Conservation (phyloP, 2,888 invertebrate species). For the Calliopum simillimum region DNA sequence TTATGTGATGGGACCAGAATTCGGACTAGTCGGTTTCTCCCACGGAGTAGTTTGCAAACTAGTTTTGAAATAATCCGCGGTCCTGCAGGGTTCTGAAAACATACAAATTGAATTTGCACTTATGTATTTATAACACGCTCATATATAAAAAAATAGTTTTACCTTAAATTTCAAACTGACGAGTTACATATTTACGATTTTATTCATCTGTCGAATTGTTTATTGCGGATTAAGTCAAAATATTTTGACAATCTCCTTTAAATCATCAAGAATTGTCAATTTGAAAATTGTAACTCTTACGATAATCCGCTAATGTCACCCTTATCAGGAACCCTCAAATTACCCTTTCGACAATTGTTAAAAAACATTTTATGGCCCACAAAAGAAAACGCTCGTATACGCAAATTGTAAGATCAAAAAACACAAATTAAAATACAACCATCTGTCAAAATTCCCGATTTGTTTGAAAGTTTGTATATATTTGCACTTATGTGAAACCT, state of each 20-base stretch:
- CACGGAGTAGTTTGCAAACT: too few relatives aligned
- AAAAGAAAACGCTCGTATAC: conserved; percentile 46
- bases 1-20: too few relatives aligned
- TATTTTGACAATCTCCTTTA: conserved; percentile 59
- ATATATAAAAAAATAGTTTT: too few relatives aligned
- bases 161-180: too few relatives aligned
- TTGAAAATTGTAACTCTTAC: conserved; percentile 47
- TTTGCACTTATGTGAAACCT: conserved; percentile 36
- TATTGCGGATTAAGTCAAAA: conserved; percentile 47
- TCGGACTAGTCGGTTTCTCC: too few relatives aligned
- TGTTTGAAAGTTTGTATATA: conserved; percentile 18
- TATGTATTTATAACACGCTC: too few relatives aligned
- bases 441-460: conserved; percentile 65
- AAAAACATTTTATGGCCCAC: conserved; percentile 51
- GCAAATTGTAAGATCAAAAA: conserved; percentile 62
- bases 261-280: conserved; percentile 50
- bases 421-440: conserved; percentile 60
- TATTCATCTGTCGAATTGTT: neutral
- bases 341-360: conserved; percentile 57
- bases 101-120: too few relatives aligned
- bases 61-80: too few relatives aligned
- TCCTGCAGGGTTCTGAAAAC: too few relatives aligned
- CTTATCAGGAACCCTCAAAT: conserved; percentile 50
- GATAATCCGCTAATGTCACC: conserved; percentile 34
- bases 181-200: neutral